Percentiles rank a stretch among this genome's conserved stretches.
These are phyloP conservation scores for Pteronotus mesoamericanus DNA, from an alignment of 2,797 vertebrate species.

Conservation along the genomic window DNA sequence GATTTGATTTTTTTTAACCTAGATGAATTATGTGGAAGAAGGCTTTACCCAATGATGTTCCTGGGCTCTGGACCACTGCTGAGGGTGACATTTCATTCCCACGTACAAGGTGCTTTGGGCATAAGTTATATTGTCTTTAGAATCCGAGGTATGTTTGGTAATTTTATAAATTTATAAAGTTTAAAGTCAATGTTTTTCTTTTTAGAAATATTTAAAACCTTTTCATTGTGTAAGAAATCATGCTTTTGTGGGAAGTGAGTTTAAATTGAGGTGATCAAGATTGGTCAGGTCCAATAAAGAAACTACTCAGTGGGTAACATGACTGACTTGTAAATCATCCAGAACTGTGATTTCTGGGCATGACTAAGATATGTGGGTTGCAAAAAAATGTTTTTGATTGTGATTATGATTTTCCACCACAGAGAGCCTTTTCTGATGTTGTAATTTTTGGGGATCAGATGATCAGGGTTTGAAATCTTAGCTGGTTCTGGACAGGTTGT, in stretches of 20 bases:
- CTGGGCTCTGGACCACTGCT: not conserved
- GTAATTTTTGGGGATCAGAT: not conserved
- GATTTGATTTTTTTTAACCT: not conserved
- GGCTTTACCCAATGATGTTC: not conserved
- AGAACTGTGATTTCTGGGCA: not conserved
- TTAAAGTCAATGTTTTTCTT: not conserved
- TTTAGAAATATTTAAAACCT: not conserved
- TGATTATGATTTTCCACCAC: not conserved
- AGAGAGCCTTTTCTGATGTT: not conserved
- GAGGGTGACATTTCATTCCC: not conserved
- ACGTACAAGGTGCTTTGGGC: not conserved
- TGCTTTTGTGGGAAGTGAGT: not conserved
- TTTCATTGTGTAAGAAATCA: not conserved
- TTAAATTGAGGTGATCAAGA: not conserved
- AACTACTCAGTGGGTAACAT: not conserved
- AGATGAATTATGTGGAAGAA: not conserved
- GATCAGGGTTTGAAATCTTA: not conserved
- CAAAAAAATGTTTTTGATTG: not conserved
- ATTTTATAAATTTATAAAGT: not conserved
- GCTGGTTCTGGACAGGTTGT: not conserved
- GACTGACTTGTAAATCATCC: not conserved
- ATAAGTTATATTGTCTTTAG: constrained; percentile 1
- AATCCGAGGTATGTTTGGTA: not conserved
- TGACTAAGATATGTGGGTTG: not conserved
- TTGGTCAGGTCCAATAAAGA: not conserved